Percentiles rank a stretch among this genome's conserved stretches.
Conservation (phyloP, 2,888 invertebrate species). For the Cenopis cana region DNA sequence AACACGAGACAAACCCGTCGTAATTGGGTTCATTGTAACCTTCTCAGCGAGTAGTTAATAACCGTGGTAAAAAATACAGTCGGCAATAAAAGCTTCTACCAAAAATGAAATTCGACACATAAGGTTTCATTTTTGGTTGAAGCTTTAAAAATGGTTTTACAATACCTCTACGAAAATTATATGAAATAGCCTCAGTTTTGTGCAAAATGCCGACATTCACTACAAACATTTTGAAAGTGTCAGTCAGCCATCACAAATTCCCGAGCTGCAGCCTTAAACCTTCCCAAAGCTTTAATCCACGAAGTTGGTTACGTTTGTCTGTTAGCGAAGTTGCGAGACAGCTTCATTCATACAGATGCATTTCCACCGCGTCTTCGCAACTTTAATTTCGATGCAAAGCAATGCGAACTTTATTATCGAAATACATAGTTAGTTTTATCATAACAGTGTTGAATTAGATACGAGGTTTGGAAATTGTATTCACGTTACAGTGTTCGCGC, state of each 20-base stretch:
- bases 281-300: slow-evolving; percentile 43
- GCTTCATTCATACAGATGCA: slow-evolving; percentile 56
- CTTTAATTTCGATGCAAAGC: neutral
- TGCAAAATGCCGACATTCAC: too few species aligned
- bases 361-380: slow-evolving; percentile 48
- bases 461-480: slow-evolving; percentile 17
- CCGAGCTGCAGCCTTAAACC: neutral
- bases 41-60: too few species aligned
- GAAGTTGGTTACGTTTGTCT: slow-evolving; percentile 23
- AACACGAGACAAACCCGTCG: too few species aligned
- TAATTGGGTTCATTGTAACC: too few species aligned
- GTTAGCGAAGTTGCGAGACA: slow-evolving; percentile 44
- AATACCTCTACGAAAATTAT: too few species aligned
- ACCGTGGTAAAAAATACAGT: too few species aligned
- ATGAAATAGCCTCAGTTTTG: too few species aligned
- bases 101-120: too few species aligned
- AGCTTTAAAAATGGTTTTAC: too few species aligned
- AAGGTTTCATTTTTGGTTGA: too few species aligned
- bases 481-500: slow-evolving; percentile 44
- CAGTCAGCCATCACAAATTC: slow-evolving; percentile 7
- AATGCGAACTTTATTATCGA: neutral
- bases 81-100: too few species aligned
- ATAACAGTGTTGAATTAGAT: neutral
- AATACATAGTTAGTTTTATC: neutral
- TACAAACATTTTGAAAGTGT: neutral